Conservation (phyloP, 2,888 invertebrate genomes). For the Drosophila putrida region DNA sequence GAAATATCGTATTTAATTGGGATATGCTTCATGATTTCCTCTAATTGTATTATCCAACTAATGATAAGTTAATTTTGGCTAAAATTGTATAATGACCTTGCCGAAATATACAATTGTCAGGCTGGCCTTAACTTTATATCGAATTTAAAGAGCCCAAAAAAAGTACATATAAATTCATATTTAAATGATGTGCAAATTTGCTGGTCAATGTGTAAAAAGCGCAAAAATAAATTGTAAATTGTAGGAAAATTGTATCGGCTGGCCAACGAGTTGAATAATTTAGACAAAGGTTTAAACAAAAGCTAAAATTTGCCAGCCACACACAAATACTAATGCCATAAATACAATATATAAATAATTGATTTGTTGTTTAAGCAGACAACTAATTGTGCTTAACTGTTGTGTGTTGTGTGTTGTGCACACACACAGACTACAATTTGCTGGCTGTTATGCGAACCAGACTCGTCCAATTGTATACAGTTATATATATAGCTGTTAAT, state of each 20-base stretch:
- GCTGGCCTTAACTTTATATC: background rate
- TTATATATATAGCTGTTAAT: constrained; percentile 44
- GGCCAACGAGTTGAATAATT: constrained; percentile 53
- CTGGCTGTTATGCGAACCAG: constrained; percentile 14
- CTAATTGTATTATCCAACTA: constrained; percentile 17
- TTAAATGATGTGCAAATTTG: constrained; percentile 34
- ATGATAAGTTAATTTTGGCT: constrained; percentile 20
- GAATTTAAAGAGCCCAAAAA: constrained; percentile 13
- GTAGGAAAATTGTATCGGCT: background rate
- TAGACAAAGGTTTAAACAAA: constrained; percentile 60
- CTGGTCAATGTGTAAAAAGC: constrained; percentile 30
- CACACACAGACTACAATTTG: constrained; percentile 15
- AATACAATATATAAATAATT: constrained; percentile 68
- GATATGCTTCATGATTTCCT: constrained; percentile 6
- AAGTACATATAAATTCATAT: constrained; percentile 3
- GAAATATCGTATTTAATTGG: constrained; percentile 24
- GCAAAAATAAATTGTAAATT: constrained; percentile 29
- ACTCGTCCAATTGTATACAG: constrained; percentile 5
- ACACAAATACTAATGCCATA: constrained; percentile 35
- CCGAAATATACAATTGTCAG: constrained; percentile 32
- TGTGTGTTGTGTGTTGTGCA: constrained; percentile 18
- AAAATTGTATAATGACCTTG: constrained; percentile 56
- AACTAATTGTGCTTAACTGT: constrained; percentile 64
- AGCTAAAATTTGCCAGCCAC: constrained; percentile 54
- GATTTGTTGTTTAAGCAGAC: constrained; percentile 65